Percentiles rank a stretch among this genome's conserved stretches.
These are phyloP conservation scores for Eulithis prunata DNA, from an alignment of 2,888 invertebrate species.

Conservation along the genomic window DNA sequence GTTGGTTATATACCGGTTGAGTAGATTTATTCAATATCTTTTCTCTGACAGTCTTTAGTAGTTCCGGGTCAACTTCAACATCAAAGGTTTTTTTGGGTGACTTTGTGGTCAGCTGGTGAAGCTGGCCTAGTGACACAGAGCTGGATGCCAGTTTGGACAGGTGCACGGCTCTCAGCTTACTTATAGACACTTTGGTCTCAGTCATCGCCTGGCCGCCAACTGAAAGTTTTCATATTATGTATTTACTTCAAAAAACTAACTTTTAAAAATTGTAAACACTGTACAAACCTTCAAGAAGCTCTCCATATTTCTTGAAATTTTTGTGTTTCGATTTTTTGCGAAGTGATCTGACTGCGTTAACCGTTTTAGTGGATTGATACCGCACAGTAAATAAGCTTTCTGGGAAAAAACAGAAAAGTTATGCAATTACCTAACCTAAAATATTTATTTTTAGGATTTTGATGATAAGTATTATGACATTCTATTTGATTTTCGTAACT, in stretches of 20 bases:
- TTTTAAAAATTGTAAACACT: constrained; percentile 18
- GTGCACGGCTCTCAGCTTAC: constrained; percentile 87
- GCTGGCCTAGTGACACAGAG: constrained; percentile 82
- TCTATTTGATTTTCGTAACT: constrained; percentile 1
- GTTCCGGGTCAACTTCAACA: constrained; percentile 71
- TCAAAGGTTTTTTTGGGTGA: constrained; percentile 50
- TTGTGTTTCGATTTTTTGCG: constrained; percentile 78
- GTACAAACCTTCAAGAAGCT: constrained; percentile 87
- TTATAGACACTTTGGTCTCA: constrained; percentile 87
- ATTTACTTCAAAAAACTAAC: constrained; percentile 42
- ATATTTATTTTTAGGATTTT: constrained; percentile 5
- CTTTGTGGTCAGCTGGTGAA: constrained; percentile 82
- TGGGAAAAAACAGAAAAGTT: constrained; percentile 64
- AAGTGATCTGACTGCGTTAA: constrained; percentile 62
- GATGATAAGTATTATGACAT: neutral
- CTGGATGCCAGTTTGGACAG: constrained; percentile 86
- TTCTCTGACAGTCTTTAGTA: constrained; percentile 73
- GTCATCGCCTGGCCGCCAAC: constrained; percentile 86
- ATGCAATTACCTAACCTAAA: constrained; percentile 68
- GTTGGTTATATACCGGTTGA: constrained; percentile 46
- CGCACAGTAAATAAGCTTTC: constrained; percentile 63
- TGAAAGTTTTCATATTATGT: constrained; percentile 58
- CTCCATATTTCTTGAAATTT: constrained; percentile 85
- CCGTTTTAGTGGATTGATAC: constrained; percentile 76
- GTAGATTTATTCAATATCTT: constrained; percentile 66